These are phyloP conservation scores for Acrocephalus scirpaceus DNA, from an alignment of 2,797 vertebrate genomes.

Conservation along the genomic window DNA sequence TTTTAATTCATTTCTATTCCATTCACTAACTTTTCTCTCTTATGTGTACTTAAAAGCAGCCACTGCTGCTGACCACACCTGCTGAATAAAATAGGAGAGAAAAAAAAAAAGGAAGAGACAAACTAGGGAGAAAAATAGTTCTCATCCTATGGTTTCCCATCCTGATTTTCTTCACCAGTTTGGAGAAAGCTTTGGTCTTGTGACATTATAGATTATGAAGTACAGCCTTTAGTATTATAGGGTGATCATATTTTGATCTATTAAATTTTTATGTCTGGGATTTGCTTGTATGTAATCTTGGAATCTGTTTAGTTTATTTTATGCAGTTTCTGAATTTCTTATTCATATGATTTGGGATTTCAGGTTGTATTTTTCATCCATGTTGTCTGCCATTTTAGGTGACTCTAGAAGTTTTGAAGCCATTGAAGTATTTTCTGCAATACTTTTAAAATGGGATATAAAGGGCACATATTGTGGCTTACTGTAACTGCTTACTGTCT, in stretches of 20 bases:
- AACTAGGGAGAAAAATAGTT: background rate
- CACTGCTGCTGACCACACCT: background rate
- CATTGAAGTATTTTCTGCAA: background rate
- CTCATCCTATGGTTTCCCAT: background rate
- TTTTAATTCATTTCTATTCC: background rate
- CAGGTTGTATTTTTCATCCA: background rate
- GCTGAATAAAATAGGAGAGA: background rate
- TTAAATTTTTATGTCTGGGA: background rate
- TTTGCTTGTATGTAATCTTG: background rate
- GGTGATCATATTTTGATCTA: background rate
- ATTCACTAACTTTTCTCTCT: background rate
- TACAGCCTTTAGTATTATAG: background rate
- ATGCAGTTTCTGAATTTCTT: background rate
- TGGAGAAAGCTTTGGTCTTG: background rate
- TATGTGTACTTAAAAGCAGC: background rate
- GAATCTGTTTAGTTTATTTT: background rate
- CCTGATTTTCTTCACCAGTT: background rate
- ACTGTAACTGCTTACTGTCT: background rate
- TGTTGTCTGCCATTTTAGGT: background rate
- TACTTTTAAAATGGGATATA: background rate
- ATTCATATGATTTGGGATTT: background rate
- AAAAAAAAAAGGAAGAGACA: too few species aligned
- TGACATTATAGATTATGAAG: background rate
- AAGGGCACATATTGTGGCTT: background rate
- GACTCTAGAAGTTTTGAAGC: background rate